Evolutionary conservation across 2,888 invertebrate species (phyloP), one percentile per base, ranked within the genome.

Genomic region (Xylophagus ater): DNA sequence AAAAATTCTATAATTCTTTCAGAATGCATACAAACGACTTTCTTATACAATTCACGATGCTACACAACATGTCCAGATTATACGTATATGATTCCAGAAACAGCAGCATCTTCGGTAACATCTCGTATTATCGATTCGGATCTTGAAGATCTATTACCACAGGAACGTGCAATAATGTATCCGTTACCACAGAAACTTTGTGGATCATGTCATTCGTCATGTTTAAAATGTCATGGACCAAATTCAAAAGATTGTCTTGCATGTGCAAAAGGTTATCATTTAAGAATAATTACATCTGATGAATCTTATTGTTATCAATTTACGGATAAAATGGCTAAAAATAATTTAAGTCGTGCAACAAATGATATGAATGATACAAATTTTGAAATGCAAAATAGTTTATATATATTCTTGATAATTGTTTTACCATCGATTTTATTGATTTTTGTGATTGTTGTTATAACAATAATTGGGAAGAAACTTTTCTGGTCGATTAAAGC

Each of bases 301-400:
- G 61, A 64, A 39, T 54, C 60, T 18, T 60, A 53, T 39, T 64
- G 64, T 46, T 56, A 56, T 34, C 52, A 53, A 1, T 59, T 59
- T 39, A 53, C 59, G 20, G 60, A 58, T 29, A 54, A 59, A 25
- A 60, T 59, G 36, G 56, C 58, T 2, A 56, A 57, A 13, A 53
- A 55, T 43, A 52, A 46, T 19, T 37, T 33, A 41, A 45, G 34
- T 15, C 15, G 13, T 25, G 37, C 32, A 19, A 36, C 17, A 13
- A 23, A 3, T 4, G 37, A 17, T 37, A 44, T 3, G 32, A 39
- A 4, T 13, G 9, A 19, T 21, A 32, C 3, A 23, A 40, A 12
- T n/a, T 23, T n/a, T 31, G n/a, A n/a, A n/a, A n/a, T n/a, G n/a
- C 31, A 19, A 13, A 13, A 36, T 12, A 20, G 37, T 18, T 15